phyloP scores from a whole-genome alignment of 2,113 vertebrate species.

The Poeciliopsis turrubarensis region DNA sequence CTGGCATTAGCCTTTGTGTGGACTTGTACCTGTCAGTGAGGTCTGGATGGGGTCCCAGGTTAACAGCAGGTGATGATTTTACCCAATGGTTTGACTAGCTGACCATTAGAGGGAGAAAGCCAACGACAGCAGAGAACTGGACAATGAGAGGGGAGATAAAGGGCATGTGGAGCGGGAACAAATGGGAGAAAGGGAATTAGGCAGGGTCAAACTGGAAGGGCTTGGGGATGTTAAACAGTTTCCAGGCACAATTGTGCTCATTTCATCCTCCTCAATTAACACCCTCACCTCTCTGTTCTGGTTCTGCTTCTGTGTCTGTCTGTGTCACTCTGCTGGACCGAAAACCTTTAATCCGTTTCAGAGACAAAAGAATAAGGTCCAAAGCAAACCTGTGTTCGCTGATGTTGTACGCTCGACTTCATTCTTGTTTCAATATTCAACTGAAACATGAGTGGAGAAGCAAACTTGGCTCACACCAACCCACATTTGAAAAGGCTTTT shows the following conservation, averaged over 20 bases:
- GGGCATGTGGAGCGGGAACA: neutral
- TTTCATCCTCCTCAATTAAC: slow-evolving; percentile 54
- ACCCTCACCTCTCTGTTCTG: slow-evolving; percentile 43
- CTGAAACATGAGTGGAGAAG: slow-evolving; percentile 64
- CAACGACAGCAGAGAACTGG: neutral
- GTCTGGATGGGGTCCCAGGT: slow-evolving; percentile 56
- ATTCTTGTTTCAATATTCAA: slow-evolving; percentile 57
- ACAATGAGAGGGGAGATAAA: slow-evolving; percentile 1
- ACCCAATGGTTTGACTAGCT: slow-evolving; percentile 31
- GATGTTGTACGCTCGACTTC: slow-evolving; percentile 19
- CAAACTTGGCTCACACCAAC: slow-evolving; percentile 81
- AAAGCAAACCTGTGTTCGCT: slow-evolving; percentile 19
- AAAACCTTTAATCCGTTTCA: slow-evolving; percentile 11
- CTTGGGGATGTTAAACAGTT: slow-evolving; percentile 14
- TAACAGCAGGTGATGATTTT: slow-evolving; percentile 25
- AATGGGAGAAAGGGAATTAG: slow-evolving; percentile 18
- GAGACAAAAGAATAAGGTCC: neutral
- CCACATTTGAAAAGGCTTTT: slow-evolving; percentile 32
- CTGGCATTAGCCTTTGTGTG: slow-evolving; percentile 21
- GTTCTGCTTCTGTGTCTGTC: slow-evolving; percentile 33
- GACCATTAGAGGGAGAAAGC: slow-evolving; percentile 21
- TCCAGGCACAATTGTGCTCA: slow-evolving; percentile 18
- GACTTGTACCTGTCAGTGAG: slow-evolving; percentile 50
- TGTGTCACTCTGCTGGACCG: slow-evolving; percentile 21
- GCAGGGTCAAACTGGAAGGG: slow-evolving; percentile 12